These are phyloP conservation scores for Oreotrochilus melanogaster DNA, from an alignment of 2,113 vertebrate genomes.

Conservation along the genomic window DNA sequence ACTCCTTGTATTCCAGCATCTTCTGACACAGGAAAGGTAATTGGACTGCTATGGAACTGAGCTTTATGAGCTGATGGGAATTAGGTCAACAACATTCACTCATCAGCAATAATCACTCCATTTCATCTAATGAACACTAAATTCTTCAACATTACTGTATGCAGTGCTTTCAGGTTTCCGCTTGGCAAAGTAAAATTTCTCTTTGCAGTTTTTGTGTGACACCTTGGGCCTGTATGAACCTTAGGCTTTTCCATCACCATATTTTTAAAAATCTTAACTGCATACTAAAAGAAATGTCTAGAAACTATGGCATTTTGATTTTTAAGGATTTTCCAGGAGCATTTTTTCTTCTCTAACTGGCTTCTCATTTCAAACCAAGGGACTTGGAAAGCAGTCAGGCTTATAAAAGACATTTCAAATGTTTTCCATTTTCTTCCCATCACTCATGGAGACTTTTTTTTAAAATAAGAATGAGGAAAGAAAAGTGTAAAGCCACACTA, in stretches of 20 bases:
- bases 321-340: neutral
- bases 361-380: neutral
- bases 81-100: neutral
- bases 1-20: neutral
- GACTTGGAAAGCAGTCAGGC: neutral
- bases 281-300: neutral
- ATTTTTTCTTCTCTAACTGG: neutral
- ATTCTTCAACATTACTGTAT: neutral
- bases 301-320: neutral
- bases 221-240: neutral
- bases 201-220: neutral
- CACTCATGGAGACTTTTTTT: neutral
- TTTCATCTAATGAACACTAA: neutral
- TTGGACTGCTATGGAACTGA: neutral
- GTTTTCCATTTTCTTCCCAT: neutral
- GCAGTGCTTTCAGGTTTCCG: neutral
- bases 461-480: slow-evolving; percentile 2
- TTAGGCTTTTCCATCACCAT: neutral
- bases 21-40: neutral
- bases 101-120: neutral
- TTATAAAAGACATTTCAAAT: neutral
- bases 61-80: neutral
- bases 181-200: neutral
- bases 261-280: neutral
- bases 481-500: neutral